Evolutionary conservation across 1,140 invertebrate species (phyloP).

Genomic region (Scylla paramamosain): DNA sequence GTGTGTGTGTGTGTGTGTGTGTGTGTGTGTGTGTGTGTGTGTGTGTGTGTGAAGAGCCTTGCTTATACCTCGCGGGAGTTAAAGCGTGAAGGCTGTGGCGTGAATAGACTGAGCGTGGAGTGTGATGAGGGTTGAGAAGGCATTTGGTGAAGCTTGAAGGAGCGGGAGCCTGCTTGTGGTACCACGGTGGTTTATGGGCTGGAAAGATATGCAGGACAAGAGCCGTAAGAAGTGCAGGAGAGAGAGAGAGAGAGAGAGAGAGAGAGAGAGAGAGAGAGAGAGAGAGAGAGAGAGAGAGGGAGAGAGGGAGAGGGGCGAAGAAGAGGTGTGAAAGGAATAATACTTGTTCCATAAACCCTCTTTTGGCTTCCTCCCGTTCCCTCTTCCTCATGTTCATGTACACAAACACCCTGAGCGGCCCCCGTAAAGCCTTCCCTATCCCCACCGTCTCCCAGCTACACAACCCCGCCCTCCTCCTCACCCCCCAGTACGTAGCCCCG

Average conservation of each 20-base stretch:
- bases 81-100: background rate
- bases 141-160: too few species aligned
- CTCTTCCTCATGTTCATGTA: background rate
- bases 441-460: too few species aligned
- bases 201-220: conserved; percentile 9
- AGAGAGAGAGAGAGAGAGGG: too few species aligned
- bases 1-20: background rate
- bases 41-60: background rate
- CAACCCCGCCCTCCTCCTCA: too few species aligned
- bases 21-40: background rate
- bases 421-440: too few species aligned
- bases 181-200: background rate
- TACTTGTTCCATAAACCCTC: background rate
- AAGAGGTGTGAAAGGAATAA: background rate
- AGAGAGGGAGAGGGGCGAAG: too few species aligned
- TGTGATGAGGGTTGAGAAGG: too few species aligned
- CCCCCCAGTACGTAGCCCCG: background rate
- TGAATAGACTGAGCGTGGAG: background rate
- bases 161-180: background rate
- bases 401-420: background rate
- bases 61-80: background rate
- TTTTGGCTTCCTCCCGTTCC: too few species aligned
- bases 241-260: too few species aligned
- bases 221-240: background rate
- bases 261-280: too few species aligned